These are phyloP conservation scores for Matsumurasca onukii DNA, from an alignment of 1,140 invertebrate species.

Conservation along the genomic window DNA sequence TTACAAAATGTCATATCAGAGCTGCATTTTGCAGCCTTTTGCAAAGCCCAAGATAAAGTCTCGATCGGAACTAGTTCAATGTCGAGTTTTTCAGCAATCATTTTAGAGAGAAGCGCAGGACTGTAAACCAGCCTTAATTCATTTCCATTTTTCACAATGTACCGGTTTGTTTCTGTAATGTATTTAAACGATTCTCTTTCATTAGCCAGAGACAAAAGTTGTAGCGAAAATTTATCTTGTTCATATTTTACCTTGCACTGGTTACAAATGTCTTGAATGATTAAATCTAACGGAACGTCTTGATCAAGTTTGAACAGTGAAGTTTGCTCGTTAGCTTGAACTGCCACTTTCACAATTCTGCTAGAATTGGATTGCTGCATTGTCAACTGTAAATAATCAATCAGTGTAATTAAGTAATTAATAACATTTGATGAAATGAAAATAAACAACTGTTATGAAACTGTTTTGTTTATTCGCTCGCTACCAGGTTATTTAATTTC, in stretches of 20 bases:
- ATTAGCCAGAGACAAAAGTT: background rate
- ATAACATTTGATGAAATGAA: too few relatives aligned
- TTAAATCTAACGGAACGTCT: background rate
- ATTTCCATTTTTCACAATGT: conserved; percentile 10
- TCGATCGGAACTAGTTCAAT: background rate
- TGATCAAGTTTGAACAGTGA: conserved; percentile 1
- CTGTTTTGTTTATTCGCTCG: too few relatives aligned
- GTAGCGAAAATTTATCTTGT: conserved; percentile 4
- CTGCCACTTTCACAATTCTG: conserved; percentile 1
- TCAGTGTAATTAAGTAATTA: too few relatives aligned
- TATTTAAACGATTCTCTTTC: background rate
- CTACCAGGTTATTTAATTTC: too few relatives aligned
- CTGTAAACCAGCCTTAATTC: conserved; percentile 10
- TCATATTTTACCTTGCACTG: background rate
- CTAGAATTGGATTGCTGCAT: conserved; percentile 7
- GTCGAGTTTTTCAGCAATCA: conserved; percentile 1
- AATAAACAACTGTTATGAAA: too few relatives aligned
- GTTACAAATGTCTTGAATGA: conserved; percentile 7
- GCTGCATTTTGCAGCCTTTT: conserved; percentile 11
- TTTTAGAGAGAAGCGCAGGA: background rate
- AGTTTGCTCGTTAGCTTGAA: background rate
- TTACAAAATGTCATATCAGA: conserved; percentile 19
- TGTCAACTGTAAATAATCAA: too few relatives aligned
- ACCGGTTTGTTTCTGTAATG: conserved; percentile 8
- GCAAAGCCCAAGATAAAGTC: background rate